Evolutionary conservation across 2,888 invertebrate genomes (phyloP), one percentile per base, ranked within the genome.

Genomic region (Lasioglossum marginatum): DNA sequence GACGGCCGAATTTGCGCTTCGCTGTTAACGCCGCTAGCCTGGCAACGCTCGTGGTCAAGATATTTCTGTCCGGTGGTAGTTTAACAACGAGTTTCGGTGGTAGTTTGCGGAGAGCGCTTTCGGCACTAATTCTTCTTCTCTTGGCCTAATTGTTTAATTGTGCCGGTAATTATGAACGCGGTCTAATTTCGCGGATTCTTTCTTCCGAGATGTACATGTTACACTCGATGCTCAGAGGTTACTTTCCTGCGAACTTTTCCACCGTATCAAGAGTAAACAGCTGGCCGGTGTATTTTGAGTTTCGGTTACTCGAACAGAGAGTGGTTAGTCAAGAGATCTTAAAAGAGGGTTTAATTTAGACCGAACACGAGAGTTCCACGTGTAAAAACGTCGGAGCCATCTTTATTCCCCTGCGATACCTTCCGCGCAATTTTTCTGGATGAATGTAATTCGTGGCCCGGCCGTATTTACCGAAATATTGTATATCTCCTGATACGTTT

Each of bases 1-100:
- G 71, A 79, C 71, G 84, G 72, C 72, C 71, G 79, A 79, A 84
- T 84, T 84, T 84, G 63, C 79, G 63, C 45, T 73, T 76, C 79
- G 78, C 66, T 76, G 84, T 70, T 48, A 75, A 83, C 60, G 63
- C 37, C 52, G 76, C 71, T 37, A 27, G 34, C 63, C 45, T 16
- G 70, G 63, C 34, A 34, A 37, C 34, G 37, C 66, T 52, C 37
- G 68, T 23, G 66, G 48, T 77, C 45, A n/a, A 68, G 48, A 43
- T 45, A 43, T 68, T 68, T 68, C 68, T 37, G 45, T 45, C 52
- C n/a, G 48, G 48, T 27, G 68, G 70, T 70, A 27, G 48, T 27
- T 70, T 27, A 37, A 23, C 66, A 45, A 79, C 72, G 79, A 79
- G 79, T 81, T 72, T 16, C 77, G 43, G 3, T 27, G 45, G 34